Base-by-base conservation (phyloP, 2,888 invertebrate genomes). In the Chrysotoxum bicinctum region DNA sequence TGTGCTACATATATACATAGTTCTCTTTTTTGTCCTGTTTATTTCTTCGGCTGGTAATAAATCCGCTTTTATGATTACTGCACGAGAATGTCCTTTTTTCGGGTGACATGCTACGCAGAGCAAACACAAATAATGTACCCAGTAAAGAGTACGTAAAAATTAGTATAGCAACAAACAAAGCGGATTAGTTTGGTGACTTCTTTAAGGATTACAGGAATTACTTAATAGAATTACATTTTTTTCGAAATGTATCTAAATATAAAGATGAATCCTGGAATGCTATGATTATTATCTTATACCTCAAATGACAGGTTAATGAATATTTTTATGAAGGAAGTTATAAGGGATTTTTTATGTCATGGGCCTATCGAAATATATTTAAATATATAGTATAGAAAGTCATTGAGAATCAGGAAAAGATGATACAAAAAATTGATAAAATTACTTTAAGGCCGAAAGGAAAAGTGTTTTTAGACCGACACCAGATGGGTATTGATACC, bases 171-270 rank as follows among this genome's bases (percentile, higher is more conserved):
- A 26, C 50, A 50, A 23, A 50, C 23, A 26, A 50, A 79, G 79
- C 75, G 83, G 83, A 84, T 79, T 83, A 83, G 79, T 74, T 84
- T 84, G 74, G 79, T 84, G 79, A 84, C 79, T 75, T 75, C 69
- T 79, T 58, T 60, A 70, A 70, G 83, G 79, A 79, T 84, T 84
- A 70, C 74, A 75, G 50, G 75, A 70, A 66, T 70, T 75, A 66
- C 75, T 64, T 75, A 74, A 40, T 54, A 75, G 56, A 43, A 84
- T 79, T 75, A 79, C 79, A 56, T 35, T 75, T 69, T 69, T 52
- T 43, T 19, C 6, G 14, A 37, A 37, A 37, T 58, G 19, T 35
- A n/a, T n/a, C n/a, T n/a, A n/a, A n/a, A n/a, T n/a, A 5, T 19
- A 5, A n/a, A 40, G 1, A 8, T 23, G 10, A 35, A 56, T 23